phyloP scores from a whole-genome alignment of 2,113 vertebrate genomes.

The Scolopax mira region DNA sequence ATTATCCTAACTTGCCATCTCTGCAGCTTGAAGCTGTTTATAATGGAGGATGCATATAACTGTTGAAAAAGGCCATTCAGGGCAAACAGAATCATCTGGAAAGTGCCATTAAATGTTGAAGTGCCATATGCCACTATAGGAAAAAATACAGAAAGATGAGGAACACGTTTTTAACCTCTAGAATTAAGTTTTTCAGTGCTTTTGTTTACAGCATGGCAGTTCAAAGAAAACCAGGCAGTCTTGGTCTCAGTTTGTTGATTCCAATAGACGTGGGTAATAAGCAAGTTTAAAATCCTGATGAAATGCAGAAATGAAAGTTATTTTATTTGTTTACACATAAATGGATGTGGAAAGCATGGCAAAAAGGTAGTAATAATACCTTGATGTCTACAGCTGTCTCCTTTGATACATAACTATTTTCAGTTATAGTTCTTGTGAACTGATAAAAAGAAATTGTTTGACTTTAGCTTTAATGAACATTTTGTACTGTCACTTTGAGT shows the following conservation, averaged over 20 bases:
- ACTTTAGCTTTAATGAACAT: not conserved
- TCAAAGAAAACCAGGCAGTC: slow-evolving; percentile 4
- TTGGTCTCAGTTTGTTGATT: not conserved
- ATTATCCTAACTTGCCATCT: not conserved
- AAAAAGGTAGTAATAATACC: not conserved
- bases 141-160: not conserved
- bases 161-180: not conserved
- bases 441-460: not conserved
- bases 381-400: slow-evolving; percentile 7
- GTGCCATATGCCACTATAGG: not conserved
- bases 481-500: slow-evolving; percentile 3
- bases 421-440: not conserved
- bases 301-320: slow-evolving; percentile 21
- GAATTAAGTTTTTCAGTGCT: not conserved
- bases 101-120: not conserved
- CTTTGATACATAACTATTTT: not conserved
- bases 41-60: not conserved
- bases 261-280: not conserved
- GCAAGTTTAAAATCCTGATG: slow-evolving; percentile 10
- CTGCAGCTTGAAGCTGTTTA: slow-evolving; percentile 12
- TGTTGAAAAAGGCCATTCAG: not conserved
- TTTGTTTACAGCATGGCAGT: slow-evolving; percentile 16
- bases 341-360: not conserved
- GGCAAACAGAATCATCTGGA: not conserved
- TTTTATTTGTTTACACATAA: slow-evolving; percentile 17